Base-by-base conservation (phyloP, 1,140 invertebrate genomes). In the Potamilus streckersoni region DNA sequence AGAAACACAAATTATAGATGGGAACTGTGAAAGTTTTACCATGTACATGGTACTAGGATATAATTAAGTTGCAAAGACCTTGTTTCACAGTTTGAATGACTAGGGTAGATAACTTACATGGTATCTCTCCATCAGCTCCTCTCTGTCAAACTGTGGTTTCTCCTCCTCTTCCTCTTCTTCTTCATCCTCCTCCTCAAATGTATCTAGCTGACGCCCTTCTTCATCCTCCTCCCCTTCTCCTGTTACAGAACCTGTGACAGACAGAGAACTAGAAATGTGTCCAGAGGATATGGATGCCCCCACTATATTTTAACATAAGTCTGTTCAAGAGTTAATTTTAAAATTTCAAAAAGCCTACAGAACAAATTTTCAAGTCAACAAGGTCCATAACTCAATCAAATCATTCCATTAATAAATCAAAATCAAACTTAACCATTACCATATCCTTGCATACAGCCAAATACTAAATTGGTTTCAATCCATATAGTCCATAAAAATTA, bases 51-150 rank as follows among this genome's bases (percentile, higher is more conserved):
- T 61, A 23, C 6, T 23, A 61, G 60, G 20, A 61, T 6, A n/a
- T n/a, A n/a, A 61, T 61, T 61, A n/a, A 19, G 3, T 38, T 38
- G 38, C 38, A 6, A 8, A 2, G 38, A 38, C 38, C 38, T 38
- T 38, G 38, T 38, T 38, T 38, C 38, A 38, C 38, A 38, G 38
- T 13, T 61, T 61, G 2, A 61, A 61, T 61, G 60, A n/a, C 17
- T 61, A 6, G 6, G 56, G 2, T 69, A 57, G 2, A 56, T 23
- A 12, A 84, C 80, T 79, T 79, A 89, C 88, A 82, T 88, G 85
- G 75, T 89, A 89, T 83, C 76, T 85, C 67, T 87, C 86, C 62
- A 89, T 80, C 4, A 89, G 78, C 55, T 80, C 83, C 65, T 89
- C 87, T 74, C 88, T 83, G 67, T 85, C 83, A 80, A 83, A 84